Base-by-base conservation (phyloP, 2,113 vertebrate genomes). In the Sinocyclocheilus rhinocerous region DNA sequence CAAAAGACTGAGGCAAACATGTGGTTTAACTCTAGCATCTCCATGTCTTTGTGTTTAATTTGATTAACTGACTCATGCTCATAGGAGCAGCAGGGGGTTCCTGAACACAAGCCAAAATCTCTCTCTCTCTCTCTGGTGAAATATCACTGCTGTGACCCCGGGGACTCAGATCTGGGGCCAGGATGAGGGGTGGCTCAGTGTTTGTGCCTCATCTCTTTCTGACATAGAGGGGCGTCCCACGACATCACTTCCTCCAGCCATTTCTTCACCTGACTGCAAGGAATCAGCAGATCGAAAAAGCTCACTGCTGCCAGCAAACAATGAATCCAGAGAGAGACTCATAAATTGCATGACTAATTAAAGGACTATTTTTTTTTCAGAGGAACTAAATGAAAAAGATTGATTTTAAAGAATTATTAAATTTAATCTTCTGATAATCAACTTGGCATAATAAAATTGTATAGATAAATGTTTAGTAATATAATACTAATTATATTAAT, bases 41-140 rank as follows among this genome's bases (percentile, higher is more conserved):
- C 33, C 59, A 26, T 12, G 36, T 65, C 6, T 63, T 65, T 33
- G 29, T 81, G 13, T 48, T 75, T 26, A 24, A 84, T 87, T 24
- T 63, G 29, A 84, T 69, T 87, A 45, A 84, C 82, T n/a, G 70
- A 36, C 13, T 73, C 67, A 8, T 12, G 6, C 42, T 45, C 18
- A 18, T 45, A 26, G n/a, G 12, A 85, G 59, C 77, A 85, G 42
- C 80, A 81, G 67, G 83, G 77, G 76, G 69, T 84, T 45, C 15
- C 63, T 81, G 24, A 65, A 59, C 26, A 63, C 24, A 22, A 63
- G 24, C 77, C 77, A 81, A 33, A 6, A 15, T 70, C 26, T 4
- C 26, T 36, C 16, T 69, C 22, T 29, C 1, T 72, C 22, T 70
- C 20, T 61, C 57, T 61, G 20, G 7, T 45, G 78, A 81, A 81